These are phyloP conservation scores for Sciurus carolinensis DNA, from an alignment of 2,797 vertebrate genomes.

Conservation along the genomic window DNA sequence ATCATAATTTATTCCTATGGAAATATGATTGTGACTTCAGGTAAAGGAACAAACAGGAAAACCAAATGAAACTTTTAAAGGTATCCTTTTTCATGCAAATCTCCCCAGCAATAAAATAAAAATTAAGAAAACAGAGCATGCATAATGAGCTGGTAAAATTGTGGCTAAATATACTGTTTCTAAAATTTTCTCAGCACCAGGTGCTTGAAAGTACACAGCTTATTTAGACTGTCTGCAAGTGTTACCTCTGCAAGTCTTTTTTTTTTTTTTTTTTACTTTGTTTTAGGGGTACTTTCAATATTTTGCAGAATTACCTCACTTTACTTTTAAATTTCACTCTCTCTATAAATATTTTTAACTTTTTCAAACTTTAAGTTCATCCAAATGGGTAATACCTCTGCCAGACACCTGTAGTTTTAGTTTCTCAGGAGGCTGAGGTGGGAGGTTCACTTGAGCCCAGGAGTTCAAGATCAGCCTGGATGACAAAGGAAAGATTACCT, in stretches of 20 bases:
- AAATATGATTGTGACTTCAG: constrained; percentile 74
- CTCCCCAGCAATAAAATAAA: constrained; percentile 58
- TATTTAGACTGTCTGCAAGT: constrained; percentile 54
- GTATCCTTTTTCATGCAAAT: constrained; percentile 74
- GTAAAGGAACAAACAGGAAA: constrained; percentile 64
- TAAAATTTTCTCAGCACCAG: constrained; percentile 68
- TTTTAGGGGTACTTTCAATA: constrained; percentile 37
- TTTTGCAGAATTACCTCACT: constrained; percentile 63
- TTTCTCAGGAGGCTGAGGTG: background rate
- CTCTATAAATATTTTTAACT: constrained; percentile 37
- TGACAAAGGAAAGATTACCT: background rate
- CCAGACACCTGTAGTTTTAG: background rate
- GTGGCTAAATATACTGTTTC: constrained; percentile 71
- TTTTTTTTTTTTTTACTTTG: constrained; percentile 41
- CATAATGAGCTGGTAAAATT: constrained; percentile 62
- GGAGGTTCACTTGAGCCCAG: background rate
- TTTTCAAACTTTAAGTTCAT: constrained; percentile 31
- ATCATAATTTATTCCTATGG: constrained; percentile 70
- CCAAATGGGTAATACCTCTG: constrained; percentile 45
- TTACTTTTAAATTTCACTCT: constrained; percentile 66
- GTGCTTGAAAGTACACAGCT: constrained; percentile 75
- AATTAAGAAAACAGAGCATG: constrained; percentile 75
- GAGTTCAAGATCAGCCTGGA: background rate
- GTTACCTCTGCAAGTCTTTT: constrained; percentile 29
- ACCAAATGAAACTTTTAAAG: constrained; percentile 62